phyloP scores from a whole-genome alignment of 30 jellyfish, hydroid and myxozoan genomes.

The Kudoa iwatai region DNA sequence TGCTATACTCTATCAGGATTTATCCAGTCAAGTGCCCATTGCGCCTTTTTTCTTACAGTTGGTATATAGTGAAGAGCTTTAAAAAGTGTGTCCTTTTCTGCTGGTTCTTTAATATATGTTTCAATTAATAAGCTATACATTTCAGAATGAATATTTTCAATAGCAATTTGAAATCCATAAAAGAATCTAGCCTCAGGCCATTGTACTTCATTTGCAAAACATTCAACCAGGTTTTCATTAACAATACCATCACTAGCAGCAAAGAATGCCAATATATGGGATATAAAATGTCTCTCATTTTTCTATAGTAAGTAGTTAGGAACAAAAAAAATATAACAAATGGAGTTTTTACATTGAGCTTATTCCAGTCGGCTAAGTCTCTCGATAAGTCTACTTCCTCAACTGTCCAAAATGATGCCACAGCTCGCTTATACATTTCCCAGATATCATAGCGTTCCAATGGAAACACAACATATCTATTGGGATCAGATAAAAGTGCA shows the following conservation, averaged over 20 bases:
- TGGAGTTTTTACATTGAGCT: conserved; percentile 2
- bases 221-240: conserved; percentile 57
- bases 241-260: conserved; percentile 98
- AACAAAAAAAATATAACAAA: background rate
- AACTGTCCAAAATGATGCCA: conserved; percentile 95
- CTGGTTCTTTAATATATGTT: conserved; percentile 42
- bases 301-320: background rate
- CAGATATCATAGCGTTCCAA: conserved; percentile 44
- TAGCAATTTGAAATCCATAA: conserved; percentile 79
- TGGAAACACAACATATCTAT: conserved; percentile 67
- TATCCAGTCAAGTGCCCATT: conserved; percentile 85
- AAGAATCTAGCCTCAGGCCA: conserved; percentile 70
- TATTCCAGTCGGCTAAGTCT: conserved; percentile 42
- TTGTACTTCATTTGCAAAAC: conserved; percentile 65
- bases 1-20: conserved; percentile 10
- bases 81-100: conserved; percentile 18
- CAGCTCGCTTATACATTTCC: conserved; percentile 73
- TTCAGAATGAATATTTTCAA: conserved; percentile 73
- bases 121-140: conserved; percentile 56
- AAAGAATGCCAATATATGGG: conserved; percentile 67
- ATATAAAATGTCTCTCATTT: conserved; percentile 33
- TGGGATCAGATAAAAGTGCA: conserved; percentile 24
- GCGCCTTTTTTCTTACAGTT: conserved; percentile 51
- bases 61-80: conserved; percentile 82
- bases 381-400: conserved; percentile 64